Evolutionary conservation across 2,113 vertebrate genomes (phyloP).

Genomic region (Galeopterus variegatus): DNA sequence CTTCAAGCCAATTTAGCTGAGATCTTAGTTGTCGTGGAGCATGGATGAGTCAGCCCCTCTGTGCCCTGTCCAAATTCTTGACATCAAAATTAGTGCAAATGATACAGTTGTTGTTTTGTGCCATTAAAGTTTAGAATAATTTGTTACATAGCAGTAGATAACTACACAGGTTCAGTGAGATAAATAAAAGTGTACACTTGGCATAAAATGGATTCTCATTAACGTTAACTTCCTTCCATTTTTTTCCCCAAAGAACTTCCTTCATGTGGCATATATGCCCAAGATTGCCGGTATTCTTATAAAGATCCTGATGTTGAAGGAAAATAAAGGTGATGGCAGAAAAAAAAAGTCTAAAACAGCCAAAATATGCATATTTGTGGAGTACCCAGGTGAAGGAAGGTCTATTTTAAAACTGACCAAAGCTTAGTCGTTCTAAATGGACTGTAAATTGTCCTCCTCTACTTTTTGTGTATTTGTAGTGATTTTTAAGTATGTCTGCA

Average conservation of each 20-base stretch:
- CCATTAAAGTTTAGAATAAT: slow-evolving; percentile 10
- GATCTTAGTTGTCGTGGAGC: neutral
- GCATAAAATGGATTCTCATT: neutral
- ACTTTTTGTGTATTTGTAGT: neutral
- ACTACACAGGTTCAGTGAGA: neutral
- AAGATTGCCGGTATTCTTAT: slow-evolving; percentile 41
- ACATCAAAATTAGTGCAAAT: neutral
- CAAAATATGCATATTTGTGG: neutral
- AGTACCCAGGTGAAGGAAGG: neutral
- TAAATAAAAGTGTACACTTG: neutral
- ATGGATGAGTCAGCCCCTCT: neutral
- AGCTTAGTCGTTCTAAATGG: neutral
- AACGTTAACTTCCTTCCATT: neutral
- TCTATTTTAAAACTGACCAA: neutral
- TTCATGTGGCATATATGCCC: neutral
- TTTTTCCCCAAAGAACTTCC: neutral
- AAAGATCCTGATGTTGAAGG: neutral
- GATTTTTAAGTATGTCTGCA: neutral
- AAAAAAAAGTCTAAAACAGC: neutral
- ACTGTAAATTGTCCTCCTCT: neutral
- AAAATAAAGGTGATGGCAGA: slow-evolving; percentile 15
- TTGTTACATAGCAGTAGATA: neutral
- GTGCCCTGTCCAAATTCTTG: neutral
- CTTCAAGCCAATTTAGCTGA: neutral
- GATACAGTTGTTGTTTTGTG: slow-evolving; percentile 20